These are phyloP conservation scores for Lordiphosa clarofinis DNA, from an alignment of 1,140 invertebrate species.

Conservation along the genomic window DNA sequence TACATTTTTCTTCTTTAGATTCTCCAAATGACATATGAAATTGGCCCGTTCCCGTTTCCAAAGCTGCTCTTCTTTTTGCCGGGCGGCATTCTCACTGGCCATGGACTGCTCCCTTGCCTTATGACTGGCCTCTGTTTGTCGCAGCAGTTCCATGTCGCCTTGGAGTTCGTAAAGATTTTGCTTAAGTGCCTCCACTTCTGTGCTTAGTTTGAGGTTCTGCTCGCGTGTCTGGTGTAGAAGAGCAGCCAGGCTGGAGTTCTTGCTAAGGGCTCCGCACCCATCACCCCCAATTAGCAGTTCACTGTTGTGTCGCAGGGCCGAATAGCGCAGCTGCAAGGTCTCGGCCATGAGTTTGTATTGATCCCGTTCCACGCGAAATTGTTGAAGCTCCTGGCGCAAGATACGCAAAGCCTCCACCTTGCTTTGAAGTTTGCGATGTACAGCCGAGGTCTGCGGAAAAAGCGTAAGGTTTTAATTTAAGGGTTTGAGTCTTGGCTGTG, in stretches of 20 bases:
- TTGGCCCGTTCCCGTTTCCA: conserved; percentile 83
- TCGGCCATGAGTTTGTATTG: conserved; percentile 91
- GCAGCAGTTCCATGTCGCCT: conserved; percentile 86
- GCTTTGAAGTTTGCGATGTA: conserved; percentile 87
- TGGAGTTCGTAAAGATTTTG: conserved; percentile 87
- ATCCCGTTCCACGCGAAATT: conserved; percentile 89
- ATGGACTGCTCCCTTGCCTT: conserved; percentile 62
- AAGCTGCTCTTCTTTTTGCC: conserved; percentile 70
- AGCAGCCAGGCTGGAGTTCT: conserved; percentile 68
- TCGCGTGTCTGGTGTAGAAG: conserved; percentile 83
- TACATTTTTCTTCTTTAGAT: conserved; percentile 82
- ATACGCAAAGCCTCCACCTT: conserved; percentile 90
- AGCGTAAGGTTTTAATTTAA: background rate
- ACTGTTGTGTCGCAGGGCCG: conserved; percentile 80
- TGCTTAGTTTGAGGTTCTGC: conserved; percentile 84
- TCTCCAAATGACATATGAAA: conserved; percentile 86
- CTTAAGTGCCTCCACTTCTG: conserved; percentile 86
- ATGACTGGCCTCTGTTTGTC: conserved; percentile 51
- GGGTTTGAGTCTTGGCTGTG: background rate
- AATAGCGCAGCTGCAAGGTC: conserved; percentile 86
- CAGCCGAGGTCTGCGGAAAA: conserved; percentile 81
- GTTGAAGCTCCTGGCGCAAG: conserved; percentile 88
- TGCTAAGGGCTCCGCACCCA: conserved; percentile 44
- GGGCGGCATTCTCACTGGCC: conserved; percentile 47
- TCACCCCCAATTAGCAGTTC: conserved; percentile 37